A percentile compares a stretch with the other conserved stretches of the same genome.
Conservation (phyloP, 2,888 invertebrate species). For the Alentia gelatinosa region DNA sequence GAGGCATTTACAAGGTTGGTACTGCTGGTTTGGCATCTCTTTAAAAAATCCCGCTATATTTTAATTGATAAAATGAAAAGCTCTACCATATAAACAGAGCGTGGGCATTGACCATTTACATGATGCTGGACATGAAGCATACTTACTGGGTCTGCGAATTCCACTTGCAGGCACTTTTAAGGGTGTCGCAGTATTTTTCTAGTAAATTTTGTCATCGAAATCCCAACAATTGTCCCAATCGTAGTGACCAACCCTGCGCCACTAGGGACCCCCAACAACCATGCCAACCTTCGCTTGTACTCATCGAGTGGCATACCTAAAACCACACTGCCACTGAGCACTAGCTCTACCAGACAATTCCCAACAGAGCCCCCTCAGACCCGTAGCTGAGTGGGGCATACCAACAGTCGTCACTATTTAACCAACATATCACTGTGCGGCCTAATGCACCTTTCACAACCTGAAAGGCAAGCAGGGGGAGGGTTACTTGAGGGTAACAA, state of each 20-base stretch:
- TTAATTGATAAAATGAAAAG: neutral
- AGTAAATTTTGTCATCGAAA: neutral
- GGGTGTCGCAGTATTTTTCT: neutral
- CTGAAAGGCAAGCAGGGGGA: neutral
- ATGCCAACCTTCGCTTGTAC: neutral
- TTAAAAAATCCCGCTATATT: neutral
- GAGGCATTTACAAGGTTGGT: no score
- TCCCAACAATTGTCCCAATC: slow-evolving; percentile 22
- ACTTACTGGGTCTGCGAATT: neutral
- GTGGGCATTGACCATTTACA: neutral
- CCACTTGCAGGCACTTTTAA: neutral
- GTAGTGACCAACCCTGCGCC: slow-evolving; percentile 35
- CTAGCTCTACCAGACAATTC: neutral
- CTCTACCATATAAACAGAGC: neutral
- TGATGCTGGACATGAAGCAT: slow-evolving; percentile 30
- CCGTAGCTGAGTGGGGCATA: neutral
- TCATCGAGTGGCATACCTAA: slow-evolving; percentile 15
- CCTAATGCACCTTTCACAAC: neutral
- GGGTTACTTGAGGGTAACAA: neutral
- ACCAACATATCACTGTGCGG: slow-evolving; percentile 6
- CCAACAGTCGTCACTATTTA: neutral
- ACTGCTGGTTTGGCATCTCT: neutral
- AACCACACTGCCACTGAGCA: slow-evolving; percentile 10
- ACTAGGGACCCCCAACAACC: slow-evolving; percentile 16
- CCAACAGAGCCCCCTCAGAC: neutral